Evolutionary conservation across 2,113 vertebrate genomes (phyloP).

Genomic region (Natator depressus): DNA sequence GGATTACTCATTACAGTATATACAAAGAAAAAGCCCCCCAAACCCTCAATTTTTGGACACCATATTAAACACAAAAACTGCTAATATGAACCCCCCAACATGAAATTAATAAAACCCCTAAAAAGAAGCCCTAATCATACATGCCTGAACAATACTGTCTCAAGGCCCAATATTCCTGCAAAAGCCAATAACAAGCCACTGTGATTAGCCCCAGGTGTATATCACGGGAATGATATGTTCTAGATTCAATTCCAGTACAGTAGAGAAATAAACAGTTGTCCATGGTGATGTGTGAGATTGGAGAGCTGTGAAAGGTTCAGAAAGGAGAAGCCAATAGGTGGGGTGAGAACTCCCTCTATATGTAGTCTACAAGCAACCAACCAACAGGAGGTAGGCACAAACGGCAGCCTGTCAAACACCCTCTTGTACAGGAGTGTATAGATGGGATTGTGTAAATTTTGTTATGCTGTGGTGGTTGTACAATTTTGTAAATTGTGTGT

Average conservation of each 20-base stretch:
- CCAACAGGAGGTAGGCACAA: not conserved
- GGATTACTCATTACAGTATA: not conserved
- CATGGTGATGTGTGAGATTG: not conserved
- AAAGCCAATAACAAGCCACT: not conserved
- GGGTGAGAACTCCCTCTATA: not conserved
- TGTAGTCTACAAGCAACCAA: not conserved
- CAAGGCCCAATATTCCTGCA: not conserved
- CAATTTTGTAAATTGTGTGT: not conserved
- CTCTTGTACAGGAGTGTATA: fast-evolving
- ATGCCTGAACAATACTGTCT: not conserved
- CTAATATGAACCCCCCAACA: not conserved
- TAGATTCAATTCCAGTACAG: not conserved
- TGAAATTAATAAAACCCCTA: not conserved
- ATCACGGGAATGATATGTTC: fast-evolving
- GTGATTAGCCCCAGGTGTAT: fast-evolving
- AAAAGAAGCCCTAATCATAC: not conserved
- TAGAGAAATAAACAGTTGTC: not conserved
- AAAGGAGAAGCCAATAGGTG: not conserved
- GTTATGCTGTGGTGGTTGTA: not conserved
- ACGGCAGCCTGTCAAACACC: not conserved
- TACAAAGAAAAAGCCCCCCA: not conserved
- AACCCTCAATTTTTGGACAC: not conserved
- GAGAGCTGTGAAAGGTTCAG: no score
- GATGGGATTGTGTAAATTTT: fast-evolving
- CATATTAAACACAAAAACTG: not conserved